A percentile compares a stretch with the other conserved stretches of the same genome.
These are phyloP conservation scores for Crossaster papposus DNA, from an alignment of 53 echinoderm and acorn worm genomes.

Conservation along the genomic window DNA sequence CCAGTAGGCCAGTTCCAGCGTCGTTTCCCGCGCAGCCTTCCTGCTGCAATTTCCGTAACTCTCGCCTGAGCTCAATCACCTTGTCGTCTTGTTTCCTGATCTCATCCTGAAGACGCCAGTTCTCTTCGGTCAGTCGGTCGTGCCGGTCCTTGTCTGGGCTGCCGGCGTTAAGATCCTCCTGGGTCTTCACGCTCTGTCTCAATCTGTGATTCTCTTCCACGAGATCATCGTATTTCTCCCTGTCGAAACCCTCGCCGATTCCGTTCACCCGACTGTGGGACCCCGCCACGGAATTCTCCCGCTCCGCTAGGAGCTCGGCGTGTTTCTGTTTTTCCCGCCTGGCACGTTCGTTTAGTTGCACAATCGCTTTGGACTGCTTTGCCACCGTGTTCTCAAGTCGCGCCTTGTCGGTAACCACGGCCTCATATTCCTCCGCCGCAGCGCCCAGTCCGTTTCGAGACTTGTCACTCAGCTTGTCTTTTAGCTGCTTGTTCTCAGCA, in stretches of 20 bases:
- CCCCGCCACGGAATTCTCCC: constrained; percentile 57
- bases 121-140: constrained; percentile 75
- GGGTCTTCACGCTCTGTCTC: constrained; percentile 65
- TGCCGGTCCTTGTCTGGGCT: constrained; percentile 57
- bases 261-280: constrained; percentile 27
- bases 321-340: constrained; percentile 75
- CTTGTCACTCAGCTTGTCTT: constrained; percentile 50
- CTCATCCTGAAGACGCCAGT: constrained; percentile 76
- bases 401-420: constrained; percentile 63
- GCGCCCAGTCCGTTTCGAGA: constrained; percentile 10
- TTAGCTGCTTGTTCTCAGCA: constrained; percentile 53
- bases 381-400: constrained; percentile 68
- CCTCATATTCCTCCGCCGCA: constrained; percentile 61
- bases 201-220: constrained; percentile 72
- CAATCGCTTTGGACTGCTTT: constrained; percentile 90
- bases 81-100: constrained; percentile 70
- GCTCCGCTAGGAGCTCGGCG: constrained; percentile 70
- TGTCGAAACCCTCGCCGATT: constrained; percentile 30
- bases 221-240: constrained; percentile 70
- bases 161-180: constrained; percentile 62
- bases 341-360: constrained; percentile 79
- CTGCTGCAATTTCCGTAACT: constrained; percentile 51
- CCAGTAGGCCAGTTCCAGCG: constrained; percentile 45
- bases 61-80: constrained; percentile 49
- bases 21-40: constrained; percentile 29